A percentile compares a stretch with the other conserved stretches of the same genome.
Evolutionary conservation across 2,888 invertebrate genomes (phyloP).

Genomic region (Latheticus oryzae): DNA sequence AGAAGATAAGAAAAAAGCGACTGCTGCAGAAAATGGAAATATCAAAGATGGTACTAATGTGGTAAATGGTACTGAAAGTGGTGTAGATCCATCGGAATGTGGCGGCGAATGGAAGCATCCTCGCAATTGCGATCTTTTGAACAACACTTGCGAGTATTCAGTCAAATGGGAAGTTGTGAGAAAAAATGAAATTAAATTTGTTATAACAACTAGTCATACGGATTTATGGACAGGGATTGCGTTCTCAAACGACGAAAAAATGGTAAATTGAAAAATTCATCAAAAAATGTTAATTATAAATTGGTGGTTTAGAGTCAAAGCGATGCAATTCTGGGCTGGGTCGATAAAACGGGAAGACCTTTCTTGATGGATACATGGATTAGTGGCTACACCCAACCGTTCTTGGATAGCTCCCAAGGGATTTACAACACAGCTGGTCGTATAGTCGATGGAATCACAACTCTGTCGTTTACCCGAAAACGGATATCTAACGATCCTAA

Average conservation of each 20-base stretch:
- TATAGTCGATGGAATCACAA: constrained; percentile 80
- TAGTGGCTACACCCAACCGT: constrained; percentile 80
- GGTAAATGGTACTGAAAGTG: constrained; percentile 3
- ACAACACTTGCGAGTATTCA: constrained; percentile 81
- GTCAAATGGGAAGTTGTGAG: constrained; percentile 80
- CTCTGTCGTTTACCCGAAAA: constrained; percentile 82
- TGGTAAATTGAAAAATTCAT: constrained; percentile 74
- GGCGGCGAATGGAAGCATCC: constrained; percentile 85
- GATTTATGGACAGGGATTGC: constrained; percentile 92
- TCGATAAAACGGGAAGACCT: constrained; percentile 81
- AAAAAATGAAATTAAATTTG: constrained; percentile 83
- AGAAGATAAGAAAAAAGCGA: constrained; percentile 50
- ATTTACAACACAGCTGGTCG: constrained; percentile 76
- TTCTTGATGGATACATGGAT: constrained; percentile 93
- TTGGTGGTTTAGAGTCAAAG: constrained; percentile 76
- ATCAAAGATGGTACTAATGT: neutral
- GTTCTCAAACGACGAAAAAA: constrained; percentile 85
- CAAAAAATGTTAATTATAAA: neutral
- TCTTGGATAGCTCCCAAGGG: constrained; percentile 80
- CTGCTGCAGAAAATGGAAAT: neutral
- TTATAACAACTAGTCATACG: constrained; percentile 80
- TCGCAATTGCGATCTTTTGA: constrained; percentile 72
- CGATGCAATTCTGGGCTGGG: constrained; percentile 90
- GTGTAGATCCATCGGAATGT: constrained; percentile 67
- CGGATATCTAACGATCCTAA: constrained; percentile 77